phyloP scores from a whole-genome alignment of 2,888 invertebrate species.

The Slavum lentiscoides region DNA sequence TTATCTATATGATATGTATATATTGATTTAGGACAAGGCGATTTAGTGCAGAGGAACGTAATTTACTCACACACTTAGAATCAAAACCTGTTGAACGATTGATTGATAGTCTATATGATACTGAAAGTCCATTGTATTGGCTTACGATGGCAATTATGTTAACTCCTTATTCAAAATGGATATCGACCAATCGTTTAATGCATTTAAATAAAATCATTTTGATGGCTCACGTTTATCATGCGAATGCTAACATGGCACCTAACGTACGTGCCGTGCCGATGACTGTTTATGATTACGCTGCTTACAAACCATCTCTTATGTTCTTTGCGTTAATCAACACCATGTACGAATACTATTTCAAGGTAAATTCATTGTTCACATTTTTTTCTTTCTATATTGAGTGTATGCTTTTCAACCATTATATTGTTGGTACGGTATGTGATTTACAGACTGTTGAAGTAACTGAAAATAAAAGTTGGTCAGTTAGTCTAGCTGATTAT shows the following conservation, averaged over 20 bases:
- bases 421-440: conserved; percentile 54
- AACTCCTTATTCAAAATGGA: conserved; percentile 77
- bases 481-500: conserved; percentile 84
- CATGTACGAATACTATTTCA: conserved; percentile 83
- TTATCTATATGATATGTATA: not conserved
- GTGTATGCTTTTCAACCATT: not conserved
- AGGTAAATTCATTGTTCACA: conserved; percentile 64
- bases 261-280: conserved; percentile 61
- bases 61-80: conserved; percentile 73
- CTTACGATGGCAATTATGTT: conserved; percentile 78
- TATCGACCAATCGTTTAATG: conserved; percentile 67
- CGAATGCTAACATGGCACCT: conserved; percentile 62
- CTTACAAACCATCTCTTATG: conserved; percentile 80
- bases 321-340: conserved; percentile 84
- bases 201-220: conserved; percentile 78
- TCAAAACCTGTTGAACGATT: conserved; percentile 67
- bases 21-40: conserved; percentile 68
- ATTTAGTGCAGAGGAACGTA: conserved; percentile 76
- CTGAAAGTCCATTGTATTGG: conserved; percentile 91
- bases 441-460: conserved; percentile 70
- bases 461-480: conserved; percentile 80
- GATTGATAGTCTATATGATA: conserved; percentile 83
- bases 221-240: conserved; percentile 74
- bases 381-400: not conserved
- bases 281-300: conserved; percentile 69